A percentile compares a stretch with the other conserved stretches of the same genome.
These are phyloP conservation scores for Platycheirus rosarum DNA, from an alignment of 2,888 invertebrate species.

Conservation along the genomic window DNA sequence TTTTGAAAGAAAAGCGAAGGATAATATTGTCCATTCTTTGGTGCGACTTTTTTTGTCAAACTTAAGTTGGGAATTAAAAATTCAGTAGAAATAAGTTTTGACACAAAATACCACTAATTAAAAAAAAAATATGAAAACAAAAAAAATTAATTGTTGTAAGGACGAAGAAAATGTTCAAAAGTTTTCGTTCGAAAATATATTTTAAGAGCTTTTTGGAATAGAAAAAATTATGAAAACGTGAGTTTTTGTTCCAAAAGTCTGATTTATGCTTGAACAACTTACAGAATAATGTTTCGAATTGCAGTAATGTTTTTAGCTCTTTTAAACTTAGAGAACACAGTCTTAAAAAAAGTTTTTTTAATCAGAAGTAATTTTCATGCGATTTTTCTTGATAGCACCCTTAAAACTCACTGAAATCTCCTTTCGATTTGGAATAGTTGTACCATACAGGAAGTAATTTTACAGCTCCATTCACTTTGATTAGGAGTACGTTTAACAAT, in stretches of 20 bases:
- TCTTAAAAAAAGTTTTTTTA: background rate
- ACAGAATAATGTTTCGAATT: too few relatives aligned
- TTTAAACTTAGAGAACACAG: too few relatives aligned
- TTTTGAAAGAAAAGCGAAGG: constrained; percentile 34
- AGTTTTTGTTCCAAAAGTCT: background rate
- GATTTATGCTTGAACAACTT: background rate
- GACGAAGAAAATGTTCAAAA: background rate
- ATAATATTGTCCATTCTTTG: constrained; percentile 61
- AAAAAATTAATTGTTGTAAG: background rate
- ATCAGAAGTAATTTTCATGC: too few relatives aligned
- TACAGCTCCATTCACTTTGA: constrained; percentile 15
- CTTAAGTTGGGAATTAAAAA: constrained; percentile 72
- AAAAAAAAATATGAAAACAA: constrained; percentile 39
- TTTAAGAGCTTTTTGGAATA: too few relatives aligned
- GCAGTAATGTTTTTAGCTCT: too few relatives aligned
- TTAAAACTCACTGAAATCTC: background rate
- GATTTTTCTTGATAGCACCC: background rate
- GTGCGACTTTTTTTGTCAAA: constrained; percentile 50
- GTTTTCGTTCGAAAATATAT: constrained; percentile 5
- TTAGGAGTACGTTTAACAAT: constrained; percentile 3
- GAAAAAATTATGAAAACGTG: background rate
- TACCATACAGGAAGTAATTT: background rate
- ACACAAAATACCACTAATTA: constrained; percentile 73
- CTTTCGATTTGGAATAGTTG: constrained; percentile 9
- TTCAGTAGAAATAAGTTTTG: constrained; percentile 72